Conservation (phyloP, 2,888 invertebrate genomes). For the Eretmocerus hayati region DNA sequence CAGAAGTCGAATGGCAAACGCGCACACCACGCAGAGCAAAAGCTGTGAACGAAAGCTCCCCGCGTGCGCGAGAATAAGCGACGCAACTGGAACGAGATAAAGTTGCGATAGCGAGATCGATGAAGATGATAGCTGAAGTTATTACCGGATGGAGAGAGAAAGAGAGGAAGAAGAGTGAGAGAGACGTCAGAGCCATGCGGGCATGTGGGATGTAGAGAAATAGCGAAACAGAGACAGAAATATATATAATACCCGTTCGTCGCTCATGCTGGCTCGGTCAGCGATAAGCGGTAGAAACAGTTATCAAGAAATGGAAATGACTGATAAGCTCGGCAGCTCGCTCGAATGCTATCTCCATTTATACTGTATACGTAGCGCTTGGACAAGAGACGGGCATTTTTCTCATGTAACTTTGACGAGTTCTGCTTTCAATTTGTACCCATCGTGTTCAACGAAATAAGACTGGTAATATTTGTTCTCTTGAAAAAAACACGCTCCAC, state of each 20-base stretch:
- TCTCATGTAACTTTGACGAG: too few species aligned
- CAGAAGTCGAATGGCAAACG: slow-evolving; percentile 15
- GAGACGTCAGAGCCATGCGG: slow-evolving; percentile 13
- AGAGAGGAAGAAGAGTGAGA: slow-evolving; percentile 23
- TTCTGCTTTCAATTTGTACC: too few species aligned
- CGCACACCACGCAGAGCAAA: background rate
- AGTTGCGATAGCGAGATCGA: slow-evolving; percentile 46
- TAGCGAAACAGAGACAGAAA: slow-evolving; percentile 21
- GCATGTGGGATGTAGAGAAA: slow-evolving; percentile 13
- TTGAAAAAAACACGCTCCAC: too few species aligned
- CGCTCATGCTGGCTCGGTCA: slow-evolving; percentile 33
- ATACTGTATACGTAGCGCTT: too few species aligned
- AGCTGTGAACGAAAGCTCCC: background rate
- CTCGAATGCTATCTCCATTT: slow-evolving; percentile 12
- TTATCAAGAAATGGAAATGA: slow-evolving; percentile 52
- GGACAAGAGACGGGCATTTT: too few species aligned
- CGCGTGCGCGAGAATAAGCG: slow-evolving; percentile 24
- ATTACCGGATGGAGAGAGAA: slow-evolving; percentile 47
- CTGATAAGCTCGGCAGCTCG: slow-evolving; percentile 46
- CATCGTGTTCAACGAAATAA: too few species aligned
- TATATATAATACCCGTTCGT: slow-evolving; percentile 21
- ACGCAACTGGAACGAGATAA: slow-evolving; percentile 45
- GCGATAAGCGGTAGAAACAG: slow-evolving; percentile 46
- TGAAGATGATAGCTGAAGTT: slow-evolving; percentile 46
- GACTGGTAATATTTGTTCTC: too few species aligned